A percentile compares a stretch with the other conserved stretches of the same genome.
phyloP scores from a whole-genome alignment of 2,797 vertebrate genomes.

The Dryobates pubescens region DNA sequence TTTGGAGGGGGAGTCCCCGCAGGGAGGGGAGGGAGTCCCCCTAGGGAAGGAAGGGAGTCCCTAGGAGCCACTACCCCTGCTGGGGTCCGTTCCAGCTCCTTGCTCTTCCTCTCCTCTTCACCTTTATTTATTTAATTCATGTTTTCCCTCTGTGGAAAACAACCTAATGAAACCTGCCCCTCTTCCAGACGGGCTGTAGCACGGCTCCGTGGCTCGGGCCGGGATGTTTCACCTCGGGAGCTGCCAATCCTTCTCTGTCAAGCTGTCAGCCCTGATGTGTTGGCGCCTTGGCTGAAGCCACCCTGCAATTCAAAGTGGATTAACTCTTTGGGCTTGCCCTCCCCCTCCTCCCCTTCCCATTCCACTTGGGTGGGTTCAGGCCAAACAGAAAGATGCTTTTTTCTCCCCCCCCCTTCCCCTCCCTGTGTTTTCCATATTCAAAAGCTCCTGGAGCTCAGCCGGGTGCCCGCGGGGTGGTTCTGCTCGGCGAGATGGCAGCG shows the following conservation, averaged over 20 bases:
- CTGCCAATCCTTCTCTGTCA: constrained; percentile 67
- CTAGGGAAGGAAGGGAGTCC: background rate
- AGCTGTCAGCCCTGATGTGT: constrained; percentile 41
- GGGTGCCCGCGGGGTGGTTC: background rate
- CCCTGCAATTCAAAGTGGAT: constrained; percentile 68
- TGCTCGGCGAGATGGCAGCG: background rate
- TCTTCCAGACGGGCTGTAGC: background rate
- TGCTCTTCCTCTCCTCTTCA: background rate
- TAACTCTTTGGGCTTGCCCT: constrained; percentile 60
- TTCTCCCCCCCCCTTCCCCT: background rate
- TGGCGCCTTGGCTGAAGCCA: background rate
- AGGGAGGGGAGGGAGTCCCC: background rate
- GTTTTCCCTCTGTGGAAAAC: background rate
- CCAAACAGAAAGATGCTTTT: constrained; percentile 35
- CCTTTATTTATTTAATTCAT: background rate
- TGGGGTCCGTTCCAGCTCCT: background rate
- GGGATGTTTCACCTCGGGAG: constrained; percentile 63
- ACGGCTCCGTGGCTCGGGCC: constrained; percentile 11
- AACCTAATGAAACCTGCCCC: background rate
- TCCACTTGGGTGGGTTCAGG: constrained; percentile 65
- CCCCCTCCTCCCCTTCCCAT: constrained; percentile 44
- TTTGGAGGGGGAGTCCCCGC: background rate
- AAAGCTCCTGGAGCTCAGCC: background rate
- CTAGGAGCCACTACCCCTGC: fast-evolving
- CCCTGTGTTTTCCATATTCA: constrained; percentile 55